A percentile compares a stretch with the other conserved stretches of the same genome.
phyloP scores from a whole-genome alignment of 2,113 vertebrate species.

The Pterocles orientalis region DNA sequence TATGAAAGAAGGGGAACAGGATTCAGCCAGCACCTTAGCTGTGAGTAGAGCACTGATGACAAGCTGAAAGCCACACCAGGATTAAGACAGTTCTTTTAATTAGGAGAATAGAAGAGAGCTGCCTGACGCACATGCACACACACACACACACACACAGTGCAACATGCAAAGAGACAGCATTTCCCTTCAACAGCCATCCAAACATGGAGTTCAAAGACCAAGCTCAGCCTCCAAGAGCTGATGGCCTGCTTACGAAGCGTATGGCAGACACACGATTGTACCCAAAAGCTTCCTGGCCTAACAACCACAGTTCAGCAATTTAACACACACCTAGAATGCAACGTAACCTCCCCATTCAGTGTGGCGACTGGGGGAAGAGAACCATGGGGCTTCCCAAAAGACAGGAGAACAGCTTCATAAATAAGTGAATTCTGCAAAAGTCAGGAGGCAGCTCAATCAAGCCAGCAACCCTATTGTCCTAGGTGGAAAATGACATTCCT shows the following conservation, averaged over 20 bases:
- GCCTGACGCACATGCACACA: neutral
- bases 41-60: neutral
- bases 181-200: neutral
- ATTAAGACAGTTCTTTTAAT: neutral
- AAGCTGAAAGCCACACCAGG: neutral
- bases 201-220: neutral
- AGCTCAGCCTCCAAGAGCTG: neutral
- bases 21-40: neutral
- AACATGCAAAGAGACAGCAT: neutral
- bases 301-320: neutral
- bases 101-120: neutral
- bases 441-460: neutral
- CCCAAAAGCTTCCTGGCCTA: neutral
- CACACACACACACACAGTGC: neutral
- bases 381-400: neutral
- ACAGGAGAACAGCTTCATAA: neutral
- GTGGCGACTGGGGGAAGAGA: neutral
- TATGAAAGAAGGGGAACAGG: neutral
- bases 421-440: neutral
- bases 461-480: neutral
- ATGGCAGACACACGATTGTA: neutral
- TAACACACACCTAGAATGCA: neutral
- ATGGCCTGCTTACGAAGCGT: neutral
- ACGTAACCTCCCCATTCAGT: accelerated
- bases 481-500: neutral